A percentile compares a stretch with the other conserved stretches of the same genome.
Evolutionary conservation across 2,888 invertebrate genomes (phyloP).

Genomic region (Phortica okadai): DNA sequence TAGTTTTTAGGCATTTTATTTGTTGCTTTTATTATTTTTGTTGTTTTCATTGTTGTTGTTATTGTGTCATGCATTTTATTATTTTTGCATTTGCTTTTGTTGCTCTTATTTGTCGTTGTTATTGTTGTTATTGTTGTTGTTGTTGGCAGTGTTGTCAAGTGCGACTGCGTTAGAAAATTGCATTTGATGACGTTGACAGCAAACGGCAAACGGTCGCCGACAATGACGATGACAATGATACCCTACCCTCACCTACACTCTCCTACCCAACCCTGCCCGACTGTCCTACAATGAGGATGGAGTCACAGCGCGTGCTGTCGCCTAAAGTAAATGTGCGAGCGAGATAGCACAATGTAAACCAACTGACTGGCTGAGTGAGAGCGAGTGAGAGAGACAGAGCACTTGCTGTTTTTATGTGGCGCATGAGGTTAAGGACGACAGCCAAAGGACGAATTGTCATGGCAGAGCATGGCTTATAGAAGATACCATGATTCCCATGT

Average conservation of each 20-base stretch:
- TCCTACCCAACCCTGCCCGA: too few species aligned
- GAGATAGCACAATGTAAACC: not conserved
- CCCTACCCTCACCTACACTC: not conserved
- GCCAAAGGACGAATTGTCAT: not conserved
- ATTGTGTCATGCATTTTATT: conserved; percentile 54
- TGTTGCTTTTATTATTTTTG: conserved; percentile 38
- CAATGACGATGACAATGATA: conserved; percentile 2
- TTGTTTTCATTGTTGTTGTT: conserved; percentile 42
- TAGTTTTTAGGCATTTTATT: conserved; percentile 72
- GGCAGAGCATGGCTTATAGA: not conserved
- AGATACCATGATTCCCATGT: not conserved
- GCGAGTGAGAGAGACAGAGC: not conserved
- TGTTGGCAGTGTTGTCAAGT: conserved; percentile 64
- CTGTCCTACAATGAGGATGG: not conserved
- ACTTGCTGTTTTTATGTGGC: conserved; percentile 4
- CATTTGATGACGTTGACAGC: conserved; percentile 53
- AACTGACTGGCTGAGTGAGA: not conserved
- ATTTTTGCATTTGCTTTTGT: conserved; percentile 47
- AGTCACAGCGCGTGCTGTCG: not conserved
- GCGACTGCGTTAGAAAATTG: conserved; percentile 75
- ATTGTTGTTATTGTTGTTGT: conserved; percentile 48
- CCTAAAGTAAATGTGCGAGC: too few species aligned
- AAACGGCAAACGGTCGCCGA: not conserved
- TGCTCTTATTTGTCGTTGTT: conserved; percentile 34
- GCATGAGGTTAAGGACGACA: conserved; percentile 30